Base-by-base conservation (phyloP, 2,888 invertebrate species). In the Ormyrus nitidulus region DNA sequence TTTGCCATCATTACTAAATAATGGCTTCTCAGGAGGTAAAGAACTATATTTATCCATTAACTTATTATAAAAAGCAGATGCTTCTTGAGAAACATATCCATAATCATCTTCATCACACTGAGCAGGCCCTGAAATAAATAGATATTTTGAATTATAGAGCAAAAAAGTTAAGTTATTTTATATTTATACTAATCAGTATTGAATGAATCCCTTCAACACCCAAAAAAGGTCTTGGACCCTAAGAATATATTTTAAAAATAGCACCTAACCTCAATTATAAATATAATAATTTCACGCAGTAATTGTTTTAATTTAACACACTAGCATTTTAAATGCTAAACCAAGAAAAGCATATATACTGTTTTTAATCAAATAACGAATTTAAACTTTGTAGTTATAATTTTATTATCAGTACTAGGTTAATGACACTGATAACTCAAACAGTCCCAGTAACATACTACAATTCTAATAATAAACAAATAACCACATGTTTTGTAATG, bases 101-200 rank as follows among this genome's bases (percentile, higher is more conserved):
- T 97, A 97, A 88, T 97, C 97, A 91, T 97, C 97, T 88, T 96
- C 96, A 86, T 97, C 97, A 0, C 96, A 95, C 86, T 96, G 96
- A 1, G 94, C 93, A 0, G 94, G 94, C 0, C 96, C 92, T 91
- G 81, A 61, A 83, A 74, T 56, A 34, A 34, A 34, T 34, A 34
- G 4, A 49, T 44, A 58, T 34, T 5, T 5, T 46, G 5, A 51
- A 51, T 9, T 9, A 51, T 51, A 51, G 0, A 66, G 68, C 13
- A 11, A n/a, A 46, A n/a, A 6, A 48, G 48, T 48, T n/a, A 48
- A 49, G 0, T 51, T 51, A 6, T 44, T 77, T 44, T 59, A 72
- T 73, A 69, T 58, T 56, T 68, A 64, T 51, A 51, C 6, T 69
- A 79, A 74, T 64, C 69, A 72, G 56, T 34, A 2, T 34, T 34